These are phyloP conservation scores for Connochaetes taurinus DNA, from an alignment of 2,113 vertebrate genomes.

Conservation along the genomic window DNA sequence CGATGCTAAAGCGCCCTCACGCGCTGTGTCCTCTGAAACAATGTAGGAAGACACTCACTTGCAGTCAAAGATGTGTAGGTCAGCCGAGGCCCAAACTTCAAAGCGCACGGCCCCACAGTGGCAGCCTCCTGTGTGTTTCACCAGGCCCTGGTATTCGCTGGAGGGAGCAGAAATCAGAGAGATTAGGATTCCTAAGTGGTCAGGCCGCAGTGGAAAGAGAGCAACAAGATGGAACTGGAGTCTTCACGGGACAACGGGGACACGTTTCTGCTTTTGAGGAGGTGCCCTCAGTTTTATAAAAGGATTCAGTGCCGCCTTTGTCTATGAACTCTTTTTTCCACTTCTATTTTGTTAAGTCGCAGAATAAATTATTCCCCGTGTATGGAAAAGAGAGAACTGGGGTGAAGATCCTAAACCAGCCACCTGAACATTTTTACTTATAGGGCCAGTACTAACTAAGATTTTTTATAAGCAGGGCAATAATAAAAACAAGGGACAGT, in stretches of 20 bases:
- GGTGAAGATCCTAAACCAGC: background rate
- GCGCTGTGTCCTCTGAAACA: background rate
- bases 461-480: background rate
- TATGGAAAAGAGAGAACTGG: background rate
- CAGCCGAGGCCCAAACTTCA: slow-evolving; percentile 87
- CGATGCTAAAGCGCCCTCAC: background rate
- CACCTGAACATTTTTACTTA: background rate
- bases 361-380: background rate
- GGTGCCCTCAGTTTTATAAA: background rate
- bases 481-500: background rate
- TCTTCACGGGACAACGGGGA: background rate
- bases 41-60: slow-evolving; percentile 84
- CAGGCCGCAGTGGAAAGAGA: background rate
- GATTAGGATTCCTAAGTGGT: background rate
- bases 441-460: background rate
- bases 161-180: background rate
- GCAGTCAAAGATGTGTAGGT: slow-evolving; percentile 94
- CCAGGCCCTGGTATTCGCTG: slow-evolving; percentile 85
- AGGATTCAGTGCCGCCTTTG: background rate
- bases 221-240: background rate
- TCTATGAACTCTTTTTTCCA: background rate
- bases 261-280: background rate
- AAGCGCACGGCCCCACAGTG: slow-evolving; percentile 94
- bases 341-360: background rate
- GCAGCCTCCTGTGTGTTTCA: slow-evolving; percentile 92